These are phyloP conservation scores for Aelia acuminata DNA, from an alignment of 2,888 invertebrate genomes.

Conservation along the genomic window DNA sequence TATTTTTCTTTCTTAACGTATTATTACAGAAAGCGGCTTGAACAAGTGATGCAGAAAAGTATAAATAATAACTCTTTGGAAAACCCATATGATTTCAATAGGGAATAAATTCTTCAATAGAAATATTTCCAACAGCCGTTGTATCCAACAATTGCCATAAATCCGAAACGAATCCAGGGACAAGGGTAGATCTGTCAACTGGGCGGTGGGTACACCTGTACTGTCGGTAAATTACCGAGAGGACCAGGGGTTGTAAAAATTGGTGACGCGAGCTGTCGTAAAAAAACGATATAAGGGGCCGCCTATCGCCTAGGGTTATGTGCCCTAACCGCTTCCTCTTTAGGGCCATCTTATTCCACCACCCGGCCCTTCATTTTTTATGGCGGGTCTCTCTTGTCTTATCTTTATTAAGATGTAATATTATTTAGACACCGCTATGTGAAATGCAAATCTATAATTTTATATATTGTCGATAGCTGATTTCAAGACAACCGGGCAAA, in stretches of 20 bases:
- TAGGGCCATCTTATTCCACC: conserved; percentile 24
- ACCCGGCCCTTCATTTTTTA: not conserved
- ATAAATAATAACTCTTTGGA: too few species aligned
- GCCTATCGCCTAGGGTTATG: conserved; percentile 9
- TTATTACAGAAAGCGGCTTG: too few species aligned
- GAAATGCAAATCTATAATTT: not conserved
- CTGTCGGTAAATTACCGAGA: not conserved
- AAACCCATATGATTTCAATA: too few species aligned
- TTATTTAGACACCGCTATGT: not conserved
- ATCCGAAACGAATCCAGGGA: not conserved
- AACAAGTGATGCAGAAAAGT: too few species aligned
- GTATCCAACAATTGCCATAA: not conserved
- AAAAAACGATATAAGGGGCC: not conserved
- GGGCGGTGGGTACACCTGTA: not conserved
- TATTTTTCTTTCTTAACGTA: too few species aligned
- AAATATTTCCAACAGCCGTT: not conserved
- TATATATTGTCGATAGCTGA: not conserved
- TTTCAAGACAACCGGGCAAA: too few species aligned
- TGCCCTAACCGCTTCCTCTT: conserved; percentile 21
- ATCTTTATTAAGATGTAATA: not conserved
- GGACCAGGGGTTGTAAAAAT: conserved; percentile 27
- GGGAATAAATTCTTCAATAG: not conserved
- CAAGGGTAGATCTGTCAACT: not conserved
- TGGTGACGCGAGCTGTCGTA: not conserved
- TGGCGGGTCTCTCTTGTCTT: not conserved